phyloP scores from a whole-genome alignment of 2,797 vertebrate species.

The Dryobates pubescens region DNA sequence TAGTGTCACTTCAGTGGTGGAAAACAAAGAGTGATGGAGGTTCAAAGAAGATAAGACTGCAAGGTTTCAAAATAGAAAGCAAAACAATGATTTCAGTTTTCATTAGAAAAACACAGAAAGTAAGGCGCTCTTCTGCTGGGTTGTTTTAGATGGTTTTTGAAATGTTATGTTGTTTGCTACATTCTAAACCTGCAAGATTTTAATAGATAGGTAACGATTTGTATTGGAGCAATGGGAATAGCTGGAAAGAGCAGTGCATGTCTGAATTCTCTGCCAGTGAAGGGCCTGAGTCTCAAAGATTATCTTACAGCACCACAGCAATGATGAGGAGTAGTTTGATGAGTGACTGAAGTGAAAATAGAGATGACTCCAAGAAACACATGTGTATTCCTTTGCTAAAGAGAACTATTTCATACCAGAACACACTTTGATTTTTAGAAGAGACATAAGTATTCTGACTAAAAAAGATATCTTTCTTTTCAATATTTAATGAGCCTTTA shows the following conservation, averaged over 20 bases:
- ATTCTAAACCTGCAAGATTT: neutral
- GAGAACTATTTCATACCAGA: neutral
- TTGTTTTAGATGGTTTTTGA: neutral
- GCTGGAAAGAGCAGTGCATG: neutral
- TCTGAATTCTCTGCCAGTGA: neutral
- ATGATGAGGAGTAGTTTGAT: neutral
- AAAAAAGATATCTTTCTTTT: constrained; percentile 18
- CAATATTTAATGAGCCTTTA: constrained; percentile 61
- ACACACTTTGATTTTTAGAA: neutral
- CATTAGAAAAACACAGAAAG: neutral
- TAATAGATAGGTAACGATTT: neutral
- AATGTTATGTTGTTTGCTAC: neutral
- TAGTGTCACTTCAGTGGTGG: neutral
- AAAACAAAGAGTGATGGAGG: neutral
- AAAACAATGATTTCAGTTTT: neutral
- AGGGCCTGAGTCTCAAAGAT: neutral
- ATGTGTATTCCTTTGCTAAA: neutral
- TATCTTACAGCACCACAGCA: neutral
- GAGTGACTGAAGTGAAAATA: neutral
- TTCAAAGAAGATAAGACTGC: neutral
- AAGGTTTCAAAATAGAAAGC: constrained; percentile 28
- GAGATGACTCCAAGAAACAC: neutral
- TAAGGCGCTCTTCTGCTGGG: neutral
- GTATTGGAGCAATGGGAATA: neutral
- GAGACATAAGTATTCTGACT: neutral